Evolutionary conservation across 2,797 vertebrate species (phyloP).

Genomic region (Diglossa cyanea): DNA sequence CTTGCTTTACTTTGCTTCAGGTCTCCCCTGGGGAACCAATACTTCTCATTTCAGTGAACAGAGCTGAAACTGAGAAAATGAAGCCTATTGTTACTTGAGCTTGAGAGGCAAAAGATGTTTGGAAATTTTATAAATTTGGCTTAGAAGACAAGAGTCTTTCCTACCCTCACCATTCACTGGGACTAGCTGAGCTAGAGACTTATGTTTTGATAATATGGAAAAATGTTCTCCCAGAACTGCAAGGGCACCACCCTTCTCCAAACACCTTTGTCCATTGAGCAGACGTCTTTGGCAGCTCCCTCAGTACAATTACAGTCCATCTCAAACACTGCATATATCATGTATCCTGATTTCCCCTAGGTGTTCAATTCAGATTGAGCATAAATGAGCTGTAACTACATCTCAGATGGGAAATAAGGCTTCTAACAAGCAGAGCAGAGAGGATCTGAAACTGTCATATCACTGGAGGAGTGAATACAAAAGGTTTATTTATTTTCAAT

Average conservation of each 20-base stretch:
- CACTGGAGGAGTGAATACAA: not conserved
- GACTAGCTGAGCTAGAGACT: not conserved
- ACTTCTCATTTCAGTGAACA: not conserved
- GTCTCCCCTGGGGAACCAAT: not conserved
- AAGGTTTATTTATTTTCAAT: not conserved
- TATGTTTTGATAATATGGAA: not conserved
- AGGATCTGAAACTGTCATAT: not conserved
- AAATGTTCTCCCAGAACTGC: not conserved
- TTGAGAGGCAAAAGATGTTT: conserved; percentile 18
- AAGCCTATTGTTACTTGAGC: conserved; percentile 36
- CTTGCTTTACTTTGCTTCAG: conserved; percentile 18
- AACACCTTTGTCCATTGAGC: not conserved
- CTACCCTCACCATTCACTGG: not conserved
- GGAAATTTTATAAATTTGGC: not conserved
- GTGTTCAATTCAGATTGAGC: not conserved
- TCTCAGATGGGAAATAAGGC: not conserved
- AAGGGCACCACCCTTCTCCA: not conserved
- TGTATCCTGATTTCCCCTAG: not conserved
- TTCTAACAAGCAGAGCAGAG: not conserved
- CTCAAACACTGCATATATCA: not conserved
- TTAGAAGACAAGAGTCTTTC: not conserved
- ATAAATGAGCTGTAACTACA: not conserved
- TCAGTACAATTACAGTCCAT: not conserved
- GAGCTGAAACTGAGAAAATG: not conserved
- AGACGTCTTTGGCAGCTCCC: not conserved